Conservation (phyloP, 2,888 invertebrate genomes). For the Idaea straminata region DNA sequence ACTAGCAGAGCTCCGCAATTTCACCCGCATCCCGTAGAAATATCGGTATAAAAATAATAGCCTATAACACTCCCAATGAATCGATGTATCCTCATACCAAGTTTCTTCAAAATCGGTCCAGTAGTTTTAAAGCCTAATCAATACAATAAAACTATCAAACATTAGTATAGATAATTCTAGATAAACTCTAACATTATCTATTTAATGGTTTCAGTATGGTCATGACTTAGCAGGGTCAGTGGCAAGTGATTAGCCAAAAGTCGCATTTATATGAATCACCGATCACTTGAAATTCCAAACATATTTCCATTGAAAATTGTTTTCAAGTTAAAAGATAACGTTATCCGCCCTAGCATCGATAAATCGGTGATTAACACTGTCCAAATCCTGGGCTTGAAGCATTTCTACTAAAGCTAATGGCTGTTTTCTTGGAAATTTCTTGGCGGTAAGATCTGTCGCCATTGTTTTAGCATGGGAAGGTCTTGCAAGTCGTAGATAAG, state of each 20-base stretch:
- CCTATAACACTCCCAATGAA: too few relatives aligned
- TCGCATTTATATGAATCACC: neutral
- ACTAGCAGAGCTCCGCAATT: too few relatives aligned
- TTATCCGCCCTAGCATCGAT: neutral
- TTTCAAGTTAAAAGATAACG: slow-evolving; percentile 1
- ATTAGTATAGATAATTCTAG: too few relatives aligned
- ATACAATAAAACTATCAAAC: too few relatives aligned
- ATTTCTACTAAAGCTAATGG: neutral
- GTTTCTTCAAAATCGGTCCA: too few relatives aligned
- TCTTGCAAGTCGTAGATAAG: slow-evolving; percentile 1
- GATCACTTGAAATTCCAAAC: neutral
- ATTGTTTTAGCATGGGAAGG: slow-evolving; percentile 2
- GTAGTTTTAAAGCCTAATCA: too few relatives aligned
- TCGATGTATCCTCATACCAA: too few relatives aligned
- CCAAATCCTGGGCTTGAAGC: neutral
- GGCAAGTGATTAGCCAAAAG: neutral
- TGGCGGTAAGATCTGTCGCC: slow-evolving; percentile 1
- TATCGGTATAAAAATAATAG: too few relatives aligned
- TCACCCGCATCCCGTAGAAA: too few relatives aligned
- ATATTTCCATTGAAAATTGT: neutral
- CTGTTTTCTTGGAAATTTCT: neutral
- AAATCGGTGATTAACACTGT: slow-evolving; percentile 1
- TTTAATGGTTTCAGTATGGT: neutral
- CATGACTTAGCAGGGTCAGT: neutral
- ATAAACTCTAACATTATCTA: neutral